A percentile compares a stretch with the other conserved stretches of the same genome.
These are phyloP conservation scores for Halcyon badia DNA, from an alignment of 2,797 vertebrate genomes.

Conservation along the genomic window DNA sequence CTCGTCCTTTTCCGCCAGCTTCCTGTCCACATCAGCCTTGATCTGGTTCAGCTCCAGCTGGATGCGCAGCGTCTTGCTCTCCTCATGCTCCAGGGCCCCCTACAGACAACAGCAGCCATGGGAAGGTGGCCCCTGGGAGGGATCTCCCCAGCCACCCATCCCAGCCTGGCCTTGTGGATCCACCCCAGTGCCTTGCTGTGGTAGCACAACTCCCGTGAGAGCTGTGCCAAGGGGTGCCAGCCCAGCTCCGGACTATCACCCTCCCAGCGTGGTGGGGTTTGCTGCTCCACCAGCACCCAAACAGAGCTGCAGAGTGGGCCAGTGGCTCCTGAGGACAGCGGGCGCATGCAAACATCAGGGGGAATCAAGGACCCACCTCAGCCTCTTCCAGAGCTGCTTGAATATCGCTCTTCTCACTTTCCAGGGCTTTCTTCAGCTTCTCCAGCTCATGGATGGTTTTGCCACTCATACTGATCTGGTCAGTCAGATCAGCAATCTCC, in stretches of 20 bases:
- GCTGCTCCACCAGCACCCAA: not conserved
- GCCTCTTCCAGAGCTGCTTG: constrained; percentile 93
- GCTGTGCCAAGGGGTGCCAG: not conserved
- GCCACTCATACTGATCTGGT: constrained; percentile 89
- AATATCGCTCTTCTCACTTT: constrained; percentile 90
- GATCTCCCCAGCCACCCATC: not conserved
- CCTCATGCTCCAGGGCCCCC: constrained; percentile 93
- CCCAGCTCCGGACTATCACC: not conserved
- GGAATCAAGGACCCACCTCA: constrained; percentile 81
- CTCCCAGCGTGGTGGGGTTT: not conserved
- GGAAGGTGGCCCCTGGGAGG: not conserved
- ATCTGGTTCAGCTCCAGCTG: constrained; percentile 94
- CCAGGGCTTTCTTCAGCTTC: constrained; percentile 91
- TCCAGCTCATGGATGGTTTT: constrained; percentile 94
- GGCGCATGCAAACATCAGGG: not conserved
- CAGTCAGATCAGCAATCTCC: constrained; percentile 91
- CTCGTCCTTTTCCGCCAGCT: constrained; percentile 93
- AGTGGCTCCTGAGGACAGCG: not conserved
- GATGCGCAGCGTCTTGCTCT: constrained; percentile 93
- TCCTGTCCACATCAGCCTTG: constrained; percentile 92
- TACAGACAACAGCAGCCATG: constrained; percentile 46
- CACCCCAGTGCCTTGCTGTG: not conserved
- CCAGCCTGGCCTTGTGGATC: not conserved
- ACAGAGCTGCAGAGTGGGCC: not conserved
- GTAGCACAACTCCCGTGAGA: fast-evolving